These are phyloP conservation scores for Dicyrtomina minuta DNA, from an alignment of 2,888 invertebrate genomes.

Conservation along the genomic window DNA sequence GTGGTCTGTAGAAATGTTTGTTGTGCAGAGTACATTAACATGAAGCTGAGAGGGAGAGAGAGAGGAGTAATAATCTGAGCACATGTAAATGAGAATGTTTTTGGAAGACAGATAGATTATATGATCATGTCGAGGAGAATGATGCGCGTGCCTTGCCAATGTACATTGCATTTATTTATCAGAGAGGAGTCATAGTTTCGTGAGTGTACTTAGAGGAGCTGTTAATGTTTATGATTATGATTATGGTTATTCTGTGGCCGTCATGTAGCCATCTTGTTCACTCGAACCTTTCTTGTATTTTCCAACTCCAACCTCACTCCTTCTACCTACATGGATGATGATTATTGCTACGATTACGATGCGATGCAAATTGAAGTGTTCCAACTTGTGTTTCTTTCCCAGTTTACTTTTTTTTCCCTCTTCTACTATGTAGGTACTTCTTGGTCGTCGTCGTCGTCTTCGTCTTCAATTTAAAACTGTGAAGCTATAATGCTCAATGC, in stretches of 20 bases:
- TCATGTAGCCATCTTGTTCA: background rate
- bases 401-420: background rate
- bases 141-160: constrained; percentile 26
- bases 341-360: constrained; percentile 6
- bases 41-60: constrained; percentile 1
- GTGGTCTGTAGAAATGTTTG: background rate
- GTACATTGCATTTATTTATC: constrained; percentile 7
- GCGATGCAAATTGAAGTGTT: constrained; percentile 8
- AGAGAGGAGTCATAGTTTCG: constrained; percentile 7
- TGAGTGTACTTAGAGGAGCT: constrained; percentile 20
- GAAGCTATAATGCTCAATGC: too few species aligned
- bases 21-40: background rate
- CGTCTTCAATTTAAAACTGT: background rate
- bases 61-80: constrained; percentile 5
- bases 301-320: background rate
- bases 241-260: constrained; percentile 27
- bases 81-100: constrained; percentile 25
- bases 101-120: constrained; percentile 18
- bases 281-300: constrained; percentile 1
- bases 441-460: too few species aligned
- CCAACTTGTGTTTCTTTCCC: background rate
- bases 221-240: constrained; percentile 32
- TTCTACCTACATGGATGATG: constrained; percentile 18
- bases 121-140: constrained; percentile 8
- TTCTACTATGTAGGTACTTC: too few species aligned